Conservation (phyloP, 2,113 vertebrate genomes). For the Probosciger aterrimus region DNA sequence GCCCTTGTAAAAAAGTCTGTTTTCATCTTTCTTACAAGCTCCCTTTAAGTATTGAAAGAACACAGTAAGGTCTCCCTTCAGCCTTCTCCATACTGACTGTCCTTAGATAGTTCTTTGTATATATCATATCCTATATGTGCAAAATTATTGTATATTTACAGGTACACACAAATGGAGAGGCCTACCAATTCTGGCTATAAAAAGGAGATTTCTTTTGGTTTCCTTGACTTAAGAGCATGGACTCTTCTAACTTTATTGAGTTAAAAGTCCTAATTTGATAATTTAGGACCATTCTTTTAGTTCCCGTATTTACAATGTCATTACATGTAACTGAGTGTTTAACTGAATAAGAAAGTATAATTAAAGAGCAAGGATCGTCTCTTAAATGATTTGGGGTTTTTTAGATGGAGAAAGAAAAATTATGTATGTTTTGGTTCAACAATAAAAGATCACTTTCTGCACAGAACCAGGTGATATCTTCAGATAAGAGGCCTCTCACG, state of each 20-base stretch:
- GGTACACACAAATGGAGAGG: not conserved
- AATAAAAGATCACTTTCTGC: not conserved
- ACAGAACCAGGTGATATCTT: not conserved
- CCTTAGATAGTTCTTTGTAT: not conserved
- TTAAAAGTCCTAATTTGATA: not conserved
- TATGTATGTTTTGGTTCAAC: not conserved
- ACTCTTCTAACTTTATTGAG: not conserved
- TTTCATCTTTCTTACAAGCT: not conserved
- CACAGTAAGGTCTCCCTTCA: not conserved
- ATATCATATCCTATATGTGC: not conserved
- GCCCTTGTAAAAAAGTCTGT: not conserved
- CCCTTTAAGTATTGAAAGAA: not conserved
- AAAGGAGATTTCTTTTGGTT: not conserved
- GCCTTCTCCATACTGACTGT: not conserved
- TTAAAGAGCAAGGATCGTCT: not conserved
- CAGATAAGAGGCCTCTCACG: not conserved
- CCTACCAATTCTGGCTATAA: not conserved
- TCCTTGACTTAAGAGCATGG: not conserved
- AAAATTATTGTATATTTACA: not conserved
- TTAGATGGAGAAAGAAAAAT: not conserved
- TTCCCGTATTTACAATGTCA: not conserved
- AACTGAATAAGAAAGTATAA: not conserved
- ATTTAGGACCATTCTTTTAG: not conserved
- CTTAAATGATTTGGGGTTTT: not conserved
- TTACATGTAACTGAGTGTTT: not conserved